These are phyloP conservation scores for Melikaiella ostensackeni DNA, from an alignment of 2,888 invertebrate species.

Conservation along the genomic window DNA sequence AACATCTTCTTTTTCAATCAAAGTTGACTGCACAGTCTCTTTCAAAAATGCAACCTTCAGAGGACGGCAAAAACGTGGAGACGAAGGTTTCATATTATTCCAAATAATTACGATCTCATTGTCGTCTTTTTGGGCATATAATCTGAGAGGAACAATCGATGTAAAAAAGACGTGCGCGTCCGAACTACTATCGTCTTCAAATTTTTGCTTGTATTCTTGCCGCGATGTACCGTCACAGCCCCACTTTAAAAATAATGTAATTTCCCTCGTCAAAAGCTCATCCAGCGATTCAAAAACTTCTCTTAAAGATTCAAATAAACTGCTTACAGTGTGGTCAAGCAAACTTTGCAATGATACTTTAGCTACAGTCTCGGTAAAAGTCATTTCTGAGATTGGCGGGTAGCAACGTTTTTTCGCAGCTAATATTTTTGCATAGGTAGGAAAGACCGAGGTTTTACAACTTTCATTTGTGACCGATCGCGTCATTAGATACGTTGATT, in stretches of 20 bases:
- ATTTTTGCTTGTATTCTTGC: conserved; percentile 10
- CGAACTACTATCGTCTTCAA: not conserved
- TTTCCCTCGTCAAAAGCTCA: not conserved
- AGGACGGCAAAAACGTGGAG: not conserved
- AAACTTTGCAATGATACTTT: conserved; percentile 34
- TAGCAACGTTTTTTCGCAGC: conserved; percentile 42
- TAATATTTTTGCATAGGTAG: conserved; percentile 38
- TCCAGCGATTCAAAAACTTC: not conserved
- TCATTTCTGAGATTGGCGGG: conserved; percentile 33
- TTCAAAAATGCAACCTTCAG: conserved; percentile 13
- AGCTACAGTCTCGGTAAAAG: conserved; percentile 39
- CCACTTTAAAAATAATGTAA: conserved; percentile 21
- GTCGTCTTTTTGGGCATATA: not conserved
- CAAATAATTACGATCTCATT: not conserved
- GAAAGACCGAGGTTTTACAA: conserved; percentile 35
- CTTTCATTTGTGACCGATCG: conserved; percentile 30
- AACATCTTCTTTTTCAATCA: conserved; percentile 17
- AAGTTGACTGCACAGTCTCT: conserved; percentile 22
- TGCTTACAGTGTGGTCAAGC: conserved; percentile 11
- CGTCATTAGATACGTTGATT: conserved; percentile 12
- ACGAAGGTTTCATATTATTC: conserved; percentile 26
- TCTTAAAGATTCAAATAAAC: not conserved
- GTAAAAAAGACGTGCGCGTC: conserved; percentile 25
- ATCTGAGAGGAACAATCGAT: conserved; percentile 15
- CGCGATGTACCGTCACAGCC: conserved; percentile 29